Conservation (phyloP, 2,888 invertebrate species). For the Agrotis puta region DNA sequence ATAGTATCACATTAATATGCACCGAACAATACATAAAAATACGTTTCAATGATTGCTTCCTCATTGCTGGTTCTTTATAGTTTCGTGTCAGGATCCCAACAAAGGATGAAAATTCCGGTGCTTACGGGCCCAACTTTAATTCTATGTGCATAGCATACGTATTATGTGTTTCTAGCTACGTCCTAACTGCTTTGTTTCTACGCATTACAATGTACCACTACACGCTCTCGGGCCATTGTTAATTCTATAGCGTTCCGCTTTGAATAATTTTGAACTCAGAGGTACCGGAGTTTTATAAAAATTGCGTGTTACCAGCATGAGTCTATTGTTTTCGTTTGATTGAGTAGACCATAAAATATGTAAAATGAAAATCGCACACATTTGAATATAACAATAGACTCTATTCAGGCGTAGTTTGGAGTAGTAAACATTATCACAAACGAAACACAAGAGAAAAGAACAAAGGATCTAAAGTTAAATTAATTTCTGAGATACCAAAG, state of each 20-base stretch:
- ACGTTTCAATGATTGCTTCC: conserved; percentile 55
- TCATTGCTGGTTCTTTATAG: conserved; percentile 62
- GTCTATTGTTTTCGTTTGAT: conserved; percentile 49
- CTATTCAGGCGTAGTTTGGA: neutral
- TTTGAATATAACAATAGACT: neutral
- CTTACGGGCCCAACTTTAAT: conserved; percentile 74
- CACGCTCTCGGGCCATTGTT: conserved; percentile 67
- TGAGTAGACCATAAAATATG: conserved; percentile 24
- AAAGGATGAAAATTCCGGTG: conserved; percentile 78
- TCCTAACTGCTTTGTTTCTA: conserved; percentile 77
- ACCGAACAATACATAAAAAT: conserved; percentile 40
- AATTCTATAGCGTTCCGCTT: conserved; percentile 61
- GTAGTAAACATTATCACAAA: conserved; percentile 6
- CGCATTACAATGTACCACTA: conserved; percentile 72
- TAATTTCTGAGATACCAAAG: conserved; percentile 21
- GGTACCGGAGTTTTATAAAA: conserved; percentile 50
- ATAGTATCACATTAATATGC: conserved; percentile 34
- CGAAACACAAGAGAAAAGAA: conserved; percentile 12
- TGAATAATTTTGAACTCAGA: conserved; percentile 64
- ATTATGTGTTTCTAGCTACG: conserved; percentile 74
- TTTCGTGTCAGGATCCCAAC: conserved; percentile 64
- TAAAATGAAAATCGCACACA: neutral
- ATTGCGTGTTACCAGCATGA: conserved; percentile 32
- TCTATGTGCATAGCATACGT: conserved; percentile 76
- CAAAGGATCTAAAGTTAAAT: conserved; percentile 13